Conservation (phyloP, 1,140 invertebrate genomes). For the Aphis craccivora region DNA sequence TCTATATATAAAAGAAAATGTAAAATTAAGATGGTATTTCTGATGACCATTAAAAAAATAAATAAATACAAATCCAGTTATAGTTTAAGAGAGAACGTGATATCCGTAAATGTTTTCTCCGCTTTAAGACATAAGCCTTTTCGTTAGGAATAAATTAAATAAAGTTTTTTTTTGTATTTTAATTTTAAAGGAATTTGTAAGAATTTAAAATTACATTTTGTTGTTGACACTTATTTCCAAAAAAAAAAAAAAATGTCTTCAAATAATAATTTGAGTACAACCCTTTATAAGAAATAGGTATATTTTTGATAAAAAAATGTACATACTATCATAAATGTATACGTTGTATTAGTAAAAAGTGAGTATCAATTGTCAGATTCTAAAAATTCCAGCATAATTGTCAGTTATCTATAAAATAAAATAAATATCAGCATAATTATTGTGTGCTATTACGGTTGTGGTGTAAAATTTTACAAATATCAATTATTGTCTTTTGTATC, state of each 20-base stretch:
- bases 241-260: too few species aligned
- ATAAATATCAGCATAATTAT: too few species aligned
- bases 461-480: not conserved
- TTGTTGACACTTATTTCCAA: not conserved
- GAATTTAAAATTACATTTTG: not conserved
- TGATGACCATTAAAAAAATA: not conserved
- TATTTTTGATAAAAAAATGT: not conserved
- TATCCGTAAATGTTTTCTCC: not conserved
- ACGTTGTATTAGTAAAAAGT: not conserved
- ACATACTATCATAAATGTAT: not conserved
- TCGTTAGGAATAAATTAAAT: not conserved
- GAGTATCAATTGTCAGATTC: not conserved
- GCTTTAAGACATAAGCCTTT: not conserved
- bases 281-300: too few species aligned
- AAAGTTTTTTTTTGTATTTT: not conserved
- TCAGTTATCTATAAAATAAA: too few species aligned
- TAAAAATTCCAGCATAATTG: not conserved
- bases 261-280: too few species aligned
- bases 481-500: not conserved
- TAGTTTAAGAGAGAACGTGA: not conserved
- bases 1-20: not conserved
- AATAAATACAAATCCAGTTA: not conserved
- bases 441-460: too few species aligned
- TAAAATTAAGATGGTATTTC: not conserved
- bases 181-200: not conserved